phyloP scores from a whole-genome alignment of 2,888 invertebrate genomes.

The Pachydiplax longipennis region DNA sequence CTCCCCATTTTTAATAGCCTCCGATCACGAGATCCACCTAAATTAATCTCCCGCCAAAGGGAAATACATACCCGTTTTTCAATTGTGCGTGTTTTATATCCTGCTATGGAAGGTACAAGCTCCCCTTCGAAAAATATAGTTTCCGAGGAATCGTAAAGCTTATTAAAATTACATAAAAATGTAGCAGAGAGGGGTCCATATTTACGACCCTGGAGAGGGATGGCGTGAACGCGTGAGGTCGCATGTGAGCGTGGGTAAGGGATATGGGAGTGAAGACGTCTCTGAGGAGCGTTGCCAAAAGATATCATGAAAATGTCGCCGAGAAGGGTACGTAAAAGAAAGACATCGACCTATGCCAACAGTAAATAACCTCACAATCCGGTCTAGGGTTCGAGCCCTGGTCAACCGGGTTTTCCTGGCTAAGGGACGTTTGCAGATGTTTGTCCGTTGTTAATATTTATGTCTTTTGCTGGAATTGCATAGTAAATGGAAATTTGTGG shows the following conservation, averaged over 20 bases:
- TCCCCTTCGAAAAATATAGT: background rate
- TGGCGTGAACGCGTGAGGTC: background rate
- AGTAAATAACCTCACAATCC: too few species aligned
- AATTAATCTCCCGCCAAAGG: background rate
- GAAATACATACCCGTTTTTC: background rate
- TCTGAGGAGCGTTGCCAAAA: background rate
- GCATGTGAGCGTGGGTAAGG: background rate
- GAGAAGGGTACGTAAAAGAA: background rate
- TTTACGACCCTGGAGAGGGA: background rate
- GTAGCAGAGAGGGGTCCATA: background rate
- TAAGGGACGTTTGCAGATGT: too few species aligned
- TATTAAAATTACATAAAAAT: constrained; percentile 34
- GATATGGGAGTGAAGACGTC: background rate
- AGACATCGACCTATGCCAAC: too few species aligned
- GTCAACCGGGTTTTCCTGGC: too few species aligned
- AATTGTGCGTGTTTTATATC: background rate
- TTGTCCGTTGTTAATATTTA: too few species aligned
- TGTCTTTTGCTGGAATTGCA: too few species aligned
- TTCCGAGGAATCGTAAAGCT: constrained; percentile 5
- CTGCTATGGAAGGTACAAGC: background rate
- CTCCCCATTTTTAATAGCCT: background rate
- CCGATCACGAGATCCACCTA: background rate
- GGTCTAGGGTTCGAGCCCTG: too few species aligned
- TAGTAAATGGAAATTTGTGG: too few species aligned
- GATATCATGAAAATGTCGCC: background rate